Evolutionary conservation across 2,888 invertebrate species (phyloP).

Genomic region (Papilio elwesi): DNA sequence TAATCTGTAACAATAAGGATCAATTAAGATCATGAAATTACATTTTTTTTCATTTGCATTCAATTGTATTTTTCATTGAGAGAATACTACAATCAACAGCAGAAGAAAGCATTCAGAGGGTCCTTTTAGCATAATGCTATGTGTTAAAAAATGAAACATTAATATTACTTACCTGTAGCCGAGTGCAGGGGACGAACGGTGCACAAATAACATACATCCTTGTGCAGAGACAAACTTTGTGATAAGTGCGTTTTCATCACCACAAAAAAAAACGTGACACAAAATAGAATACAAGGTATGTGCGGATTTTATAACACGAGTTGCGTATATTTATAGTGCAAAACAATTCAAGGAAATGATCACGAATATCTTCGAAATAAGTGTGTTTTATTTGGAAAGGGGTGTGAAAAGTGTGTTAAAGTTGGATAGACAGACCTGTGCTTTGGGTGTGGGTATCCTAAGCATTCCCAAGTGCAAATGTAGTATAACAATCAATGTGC

Average conservation of each 20-base stretch:
- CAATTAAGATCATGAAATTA: conserved; percentile 19
- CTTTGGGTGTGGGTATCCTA: conserved; percentile 34
- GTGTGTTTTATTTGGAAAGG: conserved; percentile 3
- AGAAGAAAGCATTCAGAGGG: neutral
- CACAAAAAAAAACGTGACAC: conserved; percentile 41
- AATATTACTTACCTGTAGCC: conserved; percentile 47
- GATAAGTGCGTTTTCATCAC: conserved; percentile 48
- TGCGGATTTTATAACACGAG: conserved; percentile 34
- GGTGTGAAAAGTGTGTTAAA: neutral
- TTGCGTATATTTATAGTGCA: conserved; percentile 24
- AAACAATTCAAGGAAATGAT: neutral
- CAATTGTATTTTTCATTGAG: too few species aligned
- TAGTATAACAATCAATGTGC: conserved; percentile 12
- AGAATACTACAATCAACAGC: too few species aligned
- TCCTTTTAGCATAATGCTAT: neutral
- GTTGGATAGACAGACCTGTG: conserved; percentile 19
- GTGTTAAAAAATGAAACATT: conserved; percentile 5
- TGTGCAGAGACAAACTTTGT: conserved; percentile 47
- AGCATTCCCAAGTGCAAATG: conserved; percentile 45
- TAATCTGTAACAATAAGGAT: conserved; percentile 66
- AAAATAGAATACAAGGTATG: conserved; percentile 24
- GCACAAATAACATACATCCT: conserved; percentile 42
- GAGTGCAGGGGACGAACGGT: conserved; percentile 45
- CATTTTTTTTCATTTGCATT: too few species aligned
- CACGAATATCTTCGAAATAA: neutral